Conservation (phyloP, 2,888 invertebrate genomes). For the Cerastis leucographa region DNA sequence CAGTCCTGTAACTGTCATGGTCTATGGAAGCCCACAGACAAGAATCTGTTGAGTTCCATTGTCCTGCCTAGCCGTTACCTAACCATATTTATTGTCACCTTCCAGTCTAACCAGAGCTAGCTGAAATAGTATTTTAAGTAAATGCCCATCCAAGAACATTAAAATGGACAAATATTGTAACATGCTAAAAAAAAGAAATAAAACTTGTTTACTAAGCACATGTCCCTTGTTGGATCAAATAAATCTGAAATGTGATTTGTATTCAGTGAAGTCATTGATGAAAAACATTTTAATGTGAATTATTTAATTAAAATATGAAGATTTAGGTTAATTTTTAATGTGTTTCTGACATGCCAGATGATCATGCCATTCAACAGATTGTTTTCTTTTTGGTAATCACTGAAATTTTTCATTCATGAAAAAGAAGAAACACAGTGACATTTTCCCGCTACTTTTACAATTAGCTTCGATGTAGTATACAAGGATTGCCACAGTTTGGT, state of each 20-base stretch:
- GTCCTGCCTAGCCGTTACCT: not conserved
- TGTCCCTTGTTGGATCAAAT: not conserved
- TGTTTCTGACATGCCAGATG: not conserved
- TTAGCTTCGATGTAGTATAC: not conserved
- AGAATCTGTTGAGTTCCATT: not conserved
- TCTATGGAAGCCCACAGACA: not conserved
- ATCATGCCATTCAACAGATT: not conserved
- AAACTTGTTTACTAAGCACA: not conserved
- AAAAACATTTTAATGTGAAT: not conserved
- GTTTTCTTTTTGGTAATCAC: not conserved
- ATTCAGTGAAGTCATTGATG: slow-evolving; percentile 10
- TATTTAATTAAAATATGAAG: not conserved
- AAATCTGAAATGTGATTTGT: not conserved
- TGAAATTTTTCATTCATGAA: not conserved
- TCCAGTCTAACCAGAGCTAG: not conserved
- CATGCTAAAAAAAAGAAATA: not conserved
- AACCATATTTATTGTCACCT: not conserved
- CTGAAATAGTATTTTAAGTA: not conserved
- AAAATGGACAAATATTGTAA: not conserved
- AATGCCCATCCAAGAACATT: not conserved
- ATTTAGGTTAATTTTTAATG: not conserved
- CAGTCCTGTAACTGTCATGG: not conserved
- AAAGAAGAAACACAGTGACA: not conserved
- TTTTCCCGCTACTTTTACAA: not conserved
- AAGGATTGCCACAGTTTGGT: not conserved